Conservation (phyloP, 92 coral and sea anemone species). For the Zoanthus gigantus region DNA sequence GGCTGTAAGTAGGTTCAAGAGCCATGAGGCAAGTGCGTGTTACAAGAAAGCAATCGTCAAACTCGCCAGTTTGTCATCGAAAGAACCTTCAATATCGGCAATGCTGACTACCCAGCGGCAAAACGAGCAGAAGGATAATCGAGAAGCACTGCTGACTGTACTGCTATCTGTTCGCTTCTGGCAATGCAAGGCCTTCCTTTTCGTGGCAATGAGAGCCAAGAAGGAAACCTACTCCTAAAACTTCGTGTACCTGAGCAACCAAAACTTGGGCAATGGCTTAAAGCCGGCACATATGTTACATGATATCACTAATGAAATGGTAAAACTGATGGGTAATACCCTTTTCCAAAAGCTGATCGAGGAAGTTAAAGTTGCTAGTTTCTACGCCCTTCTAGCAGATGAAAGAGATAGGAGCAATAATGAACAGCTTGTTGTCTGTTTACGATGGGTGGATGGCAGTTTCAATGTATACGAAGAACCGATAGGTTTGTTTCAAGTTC, state of each 20-base stretch:
- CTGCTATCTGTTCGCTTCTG: constrained; percentile 9
- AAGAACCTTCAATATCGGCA: constrained; percentile 30
- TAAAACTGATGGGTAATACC: constrained; percentile 33
- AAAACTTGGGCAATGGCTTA: constrained; percentile 9
- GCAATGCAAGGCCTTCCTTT: constrained; percentile 51
- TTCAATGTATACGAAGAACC: constrained; percentile 33
- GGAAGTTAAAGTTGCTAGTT: constrained; percentile 13
- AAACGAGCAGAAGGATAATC: constrained; percentile 30
- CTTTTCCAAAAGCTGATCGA: constrained; percentile 8
- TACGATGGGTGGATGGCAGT: constrained; percentile 39
- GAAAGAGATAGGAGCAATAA: constrained; percentile 28
- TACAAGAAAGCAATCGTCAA: constrained; percentile 33
- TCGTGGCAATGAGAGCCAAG: constrained; percentile 17
- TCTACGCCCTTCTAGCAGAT: constrained; percentile 11
- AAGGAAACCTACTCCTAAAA: constrained; percentile 51
- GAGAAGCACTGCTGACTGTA: constrained; percentile 18
- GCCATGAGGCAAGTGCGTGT: constrained; percentile 33
- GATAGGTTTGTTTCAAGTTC: constrained; percentile 37
- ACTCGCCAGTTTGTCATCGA: constrained; percentile 32
- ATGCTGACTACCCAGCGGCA: constrained; percentile 37
- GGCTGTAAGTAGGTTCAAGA: constrained; percentile 25
- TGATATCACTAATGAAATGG: constrained; percentile 40
- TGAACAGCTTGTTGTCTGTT: constrained; percentile 46
- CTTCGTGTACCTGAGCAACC: neutral
- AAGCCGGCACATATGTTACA: constrained; percentile 23